Base-by-base conservation (phyloP, 2,888 invertebrate genomes). In the Latrodectus hesperus region DNA sequence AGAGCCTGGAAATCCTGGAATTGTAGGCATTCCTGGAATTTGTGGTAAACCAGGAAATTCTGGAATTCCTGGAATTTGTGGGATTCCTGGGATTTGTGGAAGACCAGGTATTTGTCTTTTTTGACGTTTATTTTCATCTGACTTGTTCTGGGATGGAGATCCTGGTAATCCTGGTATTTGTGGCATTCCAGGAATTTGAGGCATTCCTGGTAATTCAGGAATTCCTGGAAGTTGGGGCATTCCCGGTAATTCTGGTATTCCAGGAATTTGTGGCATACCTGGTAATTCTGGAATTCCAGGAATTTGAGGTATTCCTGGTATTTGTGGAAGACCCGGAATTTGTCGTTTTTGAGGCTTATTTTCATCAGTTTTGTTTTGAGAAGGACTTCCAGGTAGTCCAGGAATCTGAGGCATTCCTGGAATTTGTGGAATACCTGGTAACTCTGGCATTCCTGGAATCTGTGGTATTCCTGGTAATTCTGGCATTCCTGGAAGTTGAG, bases 371-470 rank as follows among this genome's bases (percentile, higher is more conserved):
- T 51, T 67, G 17, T 73, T 22, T 17, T 16, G 55, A 14, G 51
- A 51, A 5, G 81, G 77, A 9, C 51, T n/a, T 72, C 49, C 72
- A 12, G 81, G 87, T 4, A 87, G 55, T n/a, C 76, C 75, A 22
- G 86, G 86, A 11, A 86, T 81, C 67, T 84, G 55, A 12, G 85
- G 85, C 49, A 86, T 65, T 55, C 86, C 80, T 55, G 85, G 85
- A 6, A 79, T 51, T 79, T 74, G 14, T n/a, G 85, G 78, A 49
- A 64, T 64, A 55, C 52, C 74, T 1, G 84, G 84, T 0, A 73
- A 17, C 67, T 52, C 65, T 11, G 86, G 86, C 49, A 80, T 52
- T 65, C 70, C 75, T 9, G 84, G 84, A 0, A 73, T 49, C 67
- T 52, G 71, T 11, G 86, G 86, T 17, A 80, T 52, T 65, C 70